phyloP scores from a whole-genome alignment of 2,888 invertebrate genomes.

The Cancer borealis region DNA sequence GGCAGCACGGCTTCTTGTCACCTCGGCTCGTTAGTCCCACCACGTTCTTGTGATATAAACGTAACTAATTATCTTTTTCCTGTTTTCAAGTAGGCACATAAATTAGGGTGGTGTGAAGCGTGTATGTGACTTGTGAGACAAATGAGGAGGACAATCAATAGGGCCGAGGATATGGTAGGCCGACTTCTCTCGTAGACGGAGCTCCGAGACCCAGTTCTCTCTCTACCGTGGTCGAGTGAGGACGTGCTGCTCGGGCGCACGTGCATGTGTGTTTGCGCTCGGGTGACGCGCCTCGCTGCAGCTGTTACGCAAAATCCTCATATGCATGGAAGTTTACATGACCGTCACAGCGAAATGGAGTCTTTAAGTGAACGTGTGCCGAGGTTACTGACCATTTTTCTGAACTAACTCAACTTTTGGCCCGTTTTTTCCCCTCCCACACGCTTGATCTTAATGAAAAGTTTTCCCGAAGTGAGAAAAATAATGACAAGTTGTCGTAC shows the following conservation, averaged over 20 bases:
- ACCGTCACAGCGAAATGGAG: neutral
- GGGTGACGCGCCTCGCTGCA: neutral
- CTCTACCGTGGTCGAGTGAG: neutral
- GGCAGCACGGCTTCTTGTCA: neutral
- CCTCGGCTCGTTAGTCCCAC: neutral
- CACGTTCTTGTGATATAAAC: neutral
- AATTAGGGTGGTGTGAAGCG: neutral
- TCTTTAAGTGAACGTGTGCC: neutral
- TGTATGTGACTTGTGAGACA: neutral
- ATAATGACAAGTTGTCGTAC: neutral
- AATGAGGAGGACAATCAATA: constrained; percentile 2
- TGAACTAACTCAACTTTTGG: neutral
- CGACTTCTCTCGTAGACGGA: neutral
- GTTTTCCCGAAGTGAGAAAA: constrained; percentile 1
- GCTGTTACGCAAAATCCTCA: neutral
- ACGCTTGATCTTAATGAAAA: neutral
- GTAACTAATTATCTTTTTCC: neutral
- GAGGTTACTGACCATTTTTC: neutral
- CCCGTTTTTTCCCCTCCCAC: neutral
- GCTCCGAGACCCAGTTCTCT: neutral
- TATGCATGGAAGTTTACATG: neutral
- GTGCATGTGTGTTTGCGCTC: constrained; percentile 18
- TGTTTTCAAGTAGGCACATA: neutral
- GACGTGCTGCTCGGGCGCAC: neutral
- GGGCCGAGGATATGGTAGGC: neutral